These are phyloP conservation scores for Labia minor DNA, from an alignment of 2,888 invertebrate species.

Conservation along the genomic window DNA sequence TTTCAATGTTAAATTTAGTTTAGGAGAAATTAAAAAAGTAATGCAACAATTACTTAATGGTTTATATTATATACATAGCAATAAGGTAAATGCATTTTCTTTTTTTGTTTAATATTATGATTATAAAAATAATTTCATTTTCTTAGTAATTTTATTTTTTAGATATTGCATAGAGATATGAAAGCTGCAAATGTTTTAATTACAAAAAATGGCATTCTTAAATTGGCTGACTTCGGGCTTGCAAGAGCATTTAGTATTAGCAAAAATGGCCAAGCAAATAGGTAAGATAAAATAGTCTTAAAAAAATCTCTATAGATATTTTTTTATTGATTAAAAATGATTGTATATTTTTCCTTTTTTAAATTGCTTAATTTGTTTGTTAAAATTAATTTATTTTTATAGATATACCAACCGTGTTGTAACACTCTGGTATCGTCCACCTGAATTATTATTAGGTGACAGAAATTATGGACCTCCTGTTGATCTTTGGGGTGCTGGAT, in stretches of 20 bases:
- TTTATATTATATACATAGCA: conserved; percentile 91
- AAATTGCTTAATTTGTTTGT: not conserved
- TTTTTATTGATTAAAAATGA: no score
- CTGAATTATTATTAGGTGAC: conserved; percentile 62
- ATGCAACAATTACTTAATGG: conserved; percentile 79
- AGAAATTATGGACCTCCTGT: conserved; percentile 94
- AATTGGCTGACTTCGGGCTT: conserved; percentile 94
- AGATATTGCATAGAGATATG: conserved; percentile 91
- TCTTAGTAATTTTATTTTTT: conserved; percentile 22
- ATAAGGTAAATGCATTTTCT: conserved; percentile 14
- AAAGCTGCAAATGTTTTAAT: conserved; percentile 98
- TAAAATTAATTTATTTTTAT: conserved; percentile 20
- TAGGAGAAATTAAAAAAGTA: conserved; percentile 94
- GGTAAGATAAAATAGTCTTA: conserved; percentile 34
- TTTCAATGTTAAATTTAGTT: conserved; percentile 86
- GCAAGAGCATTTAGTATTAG: conserved; percentile 86
- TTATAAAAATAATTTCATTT: no score
- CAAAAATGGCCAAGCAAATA: conserved; percentile 72
- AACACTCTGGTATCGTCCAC: conserved; percentile 86
- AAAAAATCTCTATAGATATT: no score
- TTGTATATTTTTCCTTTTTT: no score
- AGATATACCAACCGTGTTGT: conserved; percentile 97
- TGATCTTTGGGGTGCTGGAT: conserved; percentile 95
- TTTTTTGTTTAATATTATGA: not conserved
- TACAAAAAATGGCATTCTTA: conserved; percentile 86